phyloP scores from a whole-genome alignment of 2,113 vertebrate species.

The Theristicus caerulescens region DNA sequence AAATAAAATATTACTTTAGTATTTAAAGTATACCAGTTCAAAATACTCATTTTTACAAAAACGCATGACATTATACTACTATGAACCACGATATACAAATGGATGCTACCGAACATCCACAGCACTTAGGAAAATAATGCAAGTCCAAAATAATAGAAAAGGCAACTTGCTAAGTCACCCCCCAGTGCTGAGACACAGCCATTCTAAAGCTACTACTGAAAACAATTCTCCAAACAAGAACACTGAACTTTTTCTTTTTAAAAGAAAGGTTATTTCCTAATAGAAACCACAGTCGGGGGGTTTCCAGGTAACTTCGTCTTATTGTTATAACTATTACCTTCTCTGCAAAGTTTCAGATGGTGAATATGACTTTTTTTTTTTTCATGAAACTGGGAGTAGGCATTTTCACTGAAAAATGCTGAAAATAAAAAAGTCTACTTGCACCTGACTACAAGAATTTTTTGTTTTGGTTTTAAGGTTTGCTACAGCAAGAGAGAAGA shows the following conservation, averaged over 20 bases:
- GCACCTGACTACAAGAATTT: not conserved
- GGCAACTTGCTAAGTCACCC: not conserved
- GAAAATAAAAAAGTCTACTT: slow-evolving; percentile 33
- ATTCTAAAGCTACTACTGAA: slow-evolving; percentile 9
- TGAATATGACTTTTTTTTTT: not conserved
- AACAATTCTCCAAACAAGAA: slow-evolving; percentile 58
- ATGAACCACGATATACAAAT: not conserved
- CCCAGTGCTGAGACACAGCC: not conserved
- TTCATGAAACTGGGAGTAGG: slow-evolving; percentile 37
- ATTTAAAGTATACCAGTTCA: not conserved
- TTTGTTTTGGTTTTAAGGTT: slow-evolving; percentile 19
- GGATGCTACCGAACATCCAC: not conserved
- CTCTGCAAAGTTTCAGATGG: slow-evolving; percentile 52
- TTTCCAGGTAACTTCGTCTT: slow-evolving; percentile 63
- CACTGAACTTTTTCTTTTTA: slow-evolving; percentile 46
- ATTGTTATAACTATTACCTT: slow-evolving; percentile 29
- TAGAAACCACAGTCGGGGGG: slow-evolving; percentile 26
- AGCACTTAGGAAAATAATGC: not conserved
- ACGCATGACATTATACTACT: rapidly evolving
- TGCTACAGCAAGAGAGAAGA: not conserved
- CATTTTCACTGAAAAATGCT: slow-evolving; percentile 62
- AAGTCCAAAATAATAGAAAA: not conserved
- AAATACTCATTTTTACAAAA: not conserved
- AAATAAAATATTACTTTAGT: not conserved
- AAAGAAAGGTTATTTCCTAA: slow-evolving; percentile 65